Base-by-base conservation (phyloP, 1,140 invertebrate species). In the Coptotermes formosanus region DNA sequence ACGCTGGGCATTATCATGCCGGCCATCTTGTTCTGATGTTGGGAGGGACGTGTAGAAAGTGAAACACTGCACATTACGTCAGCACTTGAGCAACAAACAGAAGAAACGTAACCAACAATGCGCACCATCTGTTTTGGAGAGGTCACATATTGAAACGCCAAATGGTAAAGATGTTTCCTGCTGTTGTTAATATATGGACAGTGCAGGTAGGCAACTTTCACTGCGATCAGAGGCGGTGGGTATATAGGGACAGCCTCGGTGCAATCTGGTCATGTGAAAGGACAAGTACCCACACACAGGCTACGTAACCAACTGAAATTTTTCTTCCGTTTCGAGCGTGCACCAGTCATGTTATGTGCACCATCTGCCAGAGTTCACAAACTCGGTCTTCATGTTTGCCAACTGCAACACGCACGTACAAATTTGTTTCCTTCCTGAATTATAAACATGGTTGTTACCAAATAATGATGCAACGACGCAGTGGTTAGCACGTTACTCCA, bases 111-210 rank as follows among this genome's bases (percentile, higher is more conserved):
- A 64, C 23, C 64, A 69, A 69, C n/a, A 75, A 75, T 75, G n/a
- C 64, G 64, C n/a, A 75, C n/a, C 64, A 25, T 75, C 64, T 75
- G 25, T n/a, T n/a, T 30, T 30, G n/a, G n/a, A 21, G 23, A 69
- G 64, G 64, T 75, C 64, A 75, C n/a, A 75, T 75, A 25, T 75
- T 30, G 64, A 75, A 75, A n/a, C n/a, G 64, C 25, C 64, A 75
- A 75, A 75, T 3, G 64, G 64, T 75, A 75, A 30, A 75, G 64
- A 75, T 75, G 64, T 30, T 75, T 75, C n/a, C 64, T 4, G 25
- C 8, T 75, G 64, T 30, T 75, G n/a, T 75, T 75, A 75, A 75
- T 75, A 75, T 7, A 75, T 75, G 64, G 64, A 75, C 64, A 75
- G n/a, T 14, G 64, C n/a, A 75, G 25, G n/a, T 3, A 75, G n/a